A percentile compares a stretch with the other conserved stretches of the same genome.
Conservation (phyloP, 2,888 invertebrate genomes). For the Luffia ferchaultella region DNA sequence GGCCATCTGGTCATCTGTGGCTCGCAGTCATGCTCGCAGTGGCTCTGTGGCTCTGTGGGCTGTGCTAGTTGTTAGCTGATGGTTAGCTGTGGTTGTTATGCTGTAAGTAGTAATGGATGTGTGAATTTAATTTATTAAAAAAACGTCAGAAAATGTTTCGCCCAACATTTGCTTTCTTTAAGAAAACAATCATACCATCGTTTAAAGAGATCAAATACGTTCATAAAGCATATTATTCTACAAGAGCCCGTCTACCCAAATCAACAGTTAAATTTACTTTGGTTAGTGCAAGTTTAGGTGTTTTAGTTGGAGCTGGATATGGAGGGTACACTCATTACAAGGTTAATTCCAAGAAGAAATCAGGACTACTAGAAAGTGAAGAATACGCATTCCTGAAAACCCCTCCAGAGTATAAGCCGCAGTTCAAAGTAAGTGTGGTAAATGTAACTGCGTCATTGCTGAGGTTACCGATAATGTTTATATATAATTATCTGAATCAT, state of each 20-base stretch:
- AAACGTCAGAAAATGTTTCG: constrained; percentile 51
- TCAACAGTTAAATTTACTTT: constrained; percentile 60
- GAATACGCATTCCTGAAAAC: constrained; percentile 48
- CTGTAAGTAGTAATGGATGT: too few species aligned
- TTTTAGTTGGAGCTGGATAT: constrained; percentile 62
- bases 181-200: constrained; percentile 36
- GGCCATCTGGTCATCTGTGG: background rate
- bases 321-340: constrained; percentile 59
- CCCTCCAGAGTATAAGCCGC: constrained; percentile 57
- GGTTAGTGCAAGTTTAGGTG: constrained; percentile 67
- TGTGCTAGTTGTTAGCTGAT: background rate
- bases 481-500: too few species aligned
- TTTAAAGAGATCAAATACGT: constrained; percentile 32
- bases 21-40: background rate
- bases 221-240: constrained; percentile 35
- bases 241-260: constrained; percentile 38
- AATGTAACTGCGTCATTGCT: too few species aligned
- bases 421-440: constrained; percentile 44
- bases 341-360: constrained; percentile 39
- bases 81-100: too few species aligned
- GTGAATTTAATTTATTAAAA: too few species aligned
- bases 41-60: background rate
- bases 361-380: constrained; percentile 32
- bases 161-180: constrained; percentile 35
- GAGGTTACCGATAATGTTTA: too few species aligned